Evolutionary conservation across 2,113 vertebrate species (phyloP).

Genomic region (Nothoprocta pentlandii): DNA sequence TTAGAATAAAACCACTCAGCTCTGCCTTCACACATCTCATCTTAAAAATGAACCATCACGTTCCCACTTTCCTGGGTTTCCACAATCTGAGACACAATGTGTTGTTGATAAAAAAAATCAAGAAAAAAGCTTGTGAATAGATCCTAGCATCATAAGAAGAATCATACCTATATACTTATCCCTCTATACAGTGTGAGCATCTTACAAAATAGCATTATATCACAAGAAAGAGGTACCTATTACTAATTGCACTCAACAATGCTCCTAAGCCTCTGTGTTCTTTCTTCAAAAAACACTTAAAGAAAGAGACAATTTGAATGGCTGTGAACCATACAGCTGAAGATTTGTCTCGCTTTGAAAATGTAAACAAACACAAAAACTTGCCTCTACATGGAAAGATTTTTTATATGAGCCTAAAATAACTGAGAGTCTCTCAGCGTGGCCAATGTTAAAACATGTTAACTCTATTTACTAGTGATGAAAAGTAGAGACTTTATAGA

Average conservation of each 20-base stretch:
- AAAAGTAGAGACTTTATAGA: constrained; percentile 6
- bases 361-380: constrained; percentile 62
- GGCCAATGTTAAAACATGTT: neutral
- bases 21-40: neutral
- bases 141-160: neutral
- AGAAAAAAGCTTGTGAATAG: neutral
- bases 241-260: constrained; percentile 38
- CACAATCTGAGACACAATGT: neutral
- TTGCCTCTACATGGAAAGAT: neutral
- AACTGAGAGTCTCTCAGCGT: neutral
- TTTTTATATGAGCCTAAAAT: neutral
- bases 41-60: neutral
- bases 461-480: neutral
- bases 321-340: constrained; percentile 5
- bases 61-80: neutral
- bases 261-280: constrained; percentile 60
- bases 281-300: constrained; percentile 55
- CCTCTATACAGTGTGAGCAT: constrained; percentile 30
- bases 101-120: neutral
- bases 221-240: constrained; percentile 41
- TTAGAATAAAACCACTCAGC: neutral
- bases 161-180: constrained; percentile 1
- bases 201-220: constrained; percentile 58
- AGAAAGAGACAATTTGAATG: constrained; percentile 53
- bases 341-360: constrained; percentile 28